Conservation (phyloP, 2,888 invertebrate species). For the Ganaspis brasiliensis region DNA sequence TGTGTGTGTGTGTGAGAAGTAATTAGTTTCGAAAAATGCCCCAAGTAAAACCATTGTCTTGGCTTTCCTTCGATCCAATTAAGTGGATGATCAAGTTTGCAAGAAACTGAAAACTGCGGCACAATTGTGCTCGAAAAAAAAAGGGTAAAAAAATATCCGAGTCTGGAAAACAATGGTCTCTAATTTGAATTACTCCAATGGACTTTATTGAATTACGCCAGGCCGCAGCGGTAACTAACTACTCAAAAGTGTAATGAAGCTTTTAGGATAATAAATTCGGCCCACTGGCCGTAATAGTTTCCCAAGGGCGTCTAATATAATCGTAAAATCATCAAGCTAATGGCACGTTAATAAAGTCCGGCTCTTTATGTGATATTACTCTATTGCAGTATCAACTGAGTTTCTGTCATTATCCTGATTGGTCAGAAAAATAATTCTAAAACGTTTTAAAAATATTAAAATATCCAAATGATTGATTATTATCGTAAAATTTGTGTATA, state of each 20-base stretch:
- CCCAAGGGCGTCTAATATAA: constrained; percentile 64
- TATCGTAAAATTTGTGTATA: too few relatives aligned
- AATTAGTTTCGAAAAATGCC: constrained; percentile 20
- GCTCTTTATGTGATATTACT: constrained; percentile 59
- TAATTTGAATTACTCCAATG: constrained; percentile 29
- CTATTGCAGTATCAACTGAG: constrained; percentile 4
- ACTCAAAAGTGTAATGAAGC: constrained; percentile 48
- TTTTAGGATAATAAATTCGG: constrained; percentile 56
- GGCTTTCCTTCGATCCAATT: background rate
- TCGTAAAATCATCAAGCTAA: constrained; percentile 68
- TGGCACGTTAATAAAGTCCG: constrained; percentile 64
- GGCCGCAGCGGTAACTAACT: constrained; percentile 19
- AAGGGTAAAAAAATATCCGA: background rate
- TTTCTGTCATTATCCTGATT: too few relatives aligned
- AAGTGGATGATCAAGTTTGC: constrained; percentile 19
- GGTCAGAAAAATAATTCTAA: too few relatives aligned
- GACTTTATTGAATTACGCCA: constrained; percentile 21
- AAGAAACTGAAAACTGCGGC: background rate
- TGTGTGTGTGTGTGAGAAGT: background rate
- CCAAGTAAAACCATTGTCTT: constrained; percentile 2
- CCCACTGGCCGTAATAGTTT: constrained; percentile 58
- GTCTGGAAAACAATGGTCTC: constrained; percentile 26
- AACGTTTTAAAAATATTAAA: too few relatives aligned
- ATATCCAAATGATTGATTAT: too few relatives aligned
- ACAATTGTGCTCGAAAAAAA: background rate